Evolutionary conservation across 2,888 invertebrate genomes (phyloP).

Genomic region (Drosophila trichaetosa): DNA sequence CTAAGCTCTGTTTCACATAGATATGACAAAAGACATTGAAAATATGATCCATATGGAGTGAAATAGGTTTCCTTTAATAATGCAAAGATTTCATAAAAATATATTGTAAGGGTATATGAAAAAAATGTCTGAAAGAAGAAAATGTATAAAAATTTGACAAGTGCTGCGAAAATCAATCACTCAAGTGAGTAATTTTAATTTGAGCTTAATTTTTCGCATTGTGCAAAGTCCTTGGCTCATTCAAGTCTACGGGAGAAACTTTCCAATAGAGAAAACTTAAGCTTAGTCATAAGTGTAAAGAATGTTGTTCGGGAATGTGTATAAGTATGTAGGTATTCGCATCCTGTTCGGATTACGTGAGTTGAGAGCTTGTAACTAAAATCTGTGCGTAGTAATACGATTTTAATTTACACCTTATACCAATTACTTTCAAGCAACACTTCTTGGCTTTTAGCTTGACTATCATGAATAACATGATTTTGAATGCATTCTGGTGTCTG

Average conservation of each 20-base stretch:
- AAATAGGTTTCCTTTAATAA: neutral
- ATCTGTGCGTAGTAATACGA: neutral
- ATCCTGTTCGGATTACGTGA: neutral
- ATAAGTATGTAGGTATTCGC: neutral
- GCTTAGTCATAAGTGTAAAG: neutral
- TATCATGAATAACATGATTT: neutral
- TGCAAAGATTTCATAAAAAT: neutral
- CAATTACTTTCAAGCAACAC: neutral
- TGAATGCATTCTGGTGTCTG: neutral
- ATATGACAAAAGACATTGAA: neutral
- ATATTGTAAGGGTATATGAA: neutral
- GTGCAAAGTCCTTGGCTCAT: neutral
- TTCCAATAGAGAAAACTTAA: neutral
- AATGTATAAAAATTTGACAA: neutral
- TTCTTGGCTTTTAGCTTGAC: neutral
- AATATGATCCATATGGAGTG: neutral
- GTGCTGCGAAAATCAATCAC: conserved; percentile 15
- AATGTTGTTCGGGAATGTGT: neutral
- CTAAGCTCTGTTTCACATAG: too few species aligned
- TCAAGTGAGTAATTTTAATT: conserved; percentile 41
- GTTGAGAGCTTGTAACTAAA: neutral
- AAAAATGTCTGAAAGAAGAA: neutral
- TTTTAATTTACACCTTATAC: neutral
- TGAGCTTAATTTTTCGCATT: conserved; percentile 15
- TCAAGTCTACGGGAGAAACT: too few species aligned